Percentiles rank a stretch among this genome's conserved stretches.
Conservation (phyloP, 2,888 invertebrate species). For the Seladonia tumulorum region DNA sequence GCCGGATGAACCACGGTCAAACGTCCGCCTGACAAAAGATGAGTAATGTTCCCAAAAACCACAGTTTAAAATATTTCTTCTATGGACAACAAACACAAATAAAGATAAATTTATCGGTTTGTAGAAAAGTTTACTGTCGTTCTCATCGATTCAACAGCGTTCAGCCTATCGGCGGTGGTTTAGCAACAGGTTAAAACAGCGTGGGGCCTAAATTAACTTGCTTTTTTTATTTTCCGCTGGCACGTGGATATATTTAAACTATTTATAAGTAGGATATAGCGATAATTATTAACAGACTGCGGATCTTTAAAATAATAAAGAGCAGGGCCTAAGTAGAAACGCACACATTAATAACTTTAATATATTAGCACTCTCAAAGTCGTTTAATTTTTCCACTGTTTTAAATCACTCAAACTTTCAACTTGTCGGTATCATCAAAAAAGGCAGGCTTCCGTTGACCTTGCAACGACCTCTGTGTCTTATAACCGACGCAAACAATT, state of each 20-base stretch:
- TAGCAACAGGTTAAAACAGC: slow-evolving; percentile 49
- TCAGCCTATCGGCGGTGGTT: slow-evolving; percentile 3
- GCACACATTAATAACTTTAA: too few species aligned
- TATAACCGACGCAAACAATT: neutral
- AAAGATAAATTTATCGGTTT: neutral
- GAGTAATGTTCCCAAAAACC: neutral
- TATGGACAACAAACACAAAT: neutral
- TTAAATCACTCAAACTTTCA: too few species aligned
- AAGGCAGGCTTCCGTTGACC: too few species aligned
- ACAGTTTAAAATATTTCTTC: neutral
- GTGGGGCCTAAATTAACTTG: slow-evolving; percentile 4
- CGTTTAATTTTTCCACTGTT: too few species aligned
- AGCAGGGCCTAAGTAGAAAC: too few species aligned
- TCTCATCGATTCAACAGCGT: slow-evolving; percentile 6
- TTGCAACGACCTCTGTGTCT: too few species aligned
- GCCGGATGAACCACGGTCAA: neutral
- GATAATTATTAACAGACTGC: too few species aligned
- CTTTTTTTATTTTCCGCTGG: neutral
- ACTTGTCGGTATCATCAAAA: too few species aligned
- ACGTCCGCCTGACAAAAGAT: neutral
- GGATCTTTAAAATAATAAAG: too few species aligned
- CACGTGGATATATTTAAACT: neutral
- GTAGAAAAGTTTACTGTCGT: neutral
- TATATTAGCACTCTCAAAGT: too few species aligned
- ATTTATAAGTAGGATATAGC: too few species aligned